Conservation (phyloP, 2,113 vertebrate species). For the Eulemur rufifrons region DNA sequence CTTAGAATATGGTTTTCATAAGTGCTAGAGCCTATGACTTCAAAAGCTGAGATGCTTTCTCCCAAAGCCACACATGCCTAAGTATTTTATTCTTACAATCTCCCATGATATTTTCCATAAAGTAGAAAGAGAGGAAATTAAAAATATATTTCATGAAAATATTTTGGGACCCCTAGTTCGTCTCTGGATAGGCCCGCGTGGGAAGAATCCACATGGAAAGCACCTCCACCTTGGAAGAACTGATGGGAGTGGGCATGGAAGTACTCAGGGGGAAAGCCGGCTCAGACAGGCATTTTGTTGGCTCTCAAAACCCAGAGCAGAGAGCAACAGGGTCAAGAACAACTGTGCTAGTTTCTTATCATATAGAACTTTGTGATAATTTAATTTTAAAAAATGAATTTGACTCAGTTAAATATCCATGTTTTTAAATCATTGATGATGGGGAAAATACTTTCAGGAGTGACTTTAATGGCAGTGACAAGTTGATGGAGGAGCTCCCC, state of each 20-base stretch:
- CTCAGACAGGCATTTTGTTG: too few species aligned
- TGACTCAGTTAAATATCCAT: not conserved
- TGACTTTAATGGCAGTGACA: not conserved
- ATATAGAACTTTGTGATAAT: not conserved
- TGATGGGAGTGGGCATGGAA: too few species aligned
- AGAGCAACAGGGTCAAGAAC: not conserved
- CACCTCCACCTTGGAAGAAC: not conserved
- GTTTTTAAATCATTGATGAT: not conserved
- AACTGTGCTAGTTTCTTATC: not conserved
- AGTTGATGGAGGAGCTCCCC: not conserved
- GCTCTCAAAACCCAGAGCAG: not conserved
- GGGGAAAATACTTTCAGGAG: not conserved
- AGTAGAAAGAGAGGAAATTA: not conserved
- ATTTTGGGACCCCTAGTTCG: not conserved
- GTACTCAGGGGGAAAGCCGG: not conserved
- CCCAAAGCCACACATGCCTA: not conserved
- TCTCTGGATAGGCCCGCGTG: not conserved
- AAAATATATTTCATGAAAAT: not conserved
- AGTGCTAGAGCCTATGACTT: not conserved
- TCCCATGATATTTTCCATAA: not conserved
- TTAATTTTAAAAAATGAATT: not conserved
- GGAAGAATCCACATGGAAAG: not conserved
- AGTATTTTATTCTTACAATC: not conserved
- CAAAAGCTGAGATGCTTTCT: not conserved
- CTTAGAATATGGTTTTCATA: not conserved